Conservation (phyloP, 2,113 vertebrate species). For the Sinocyclocheilus maitianheensis region DNA sequence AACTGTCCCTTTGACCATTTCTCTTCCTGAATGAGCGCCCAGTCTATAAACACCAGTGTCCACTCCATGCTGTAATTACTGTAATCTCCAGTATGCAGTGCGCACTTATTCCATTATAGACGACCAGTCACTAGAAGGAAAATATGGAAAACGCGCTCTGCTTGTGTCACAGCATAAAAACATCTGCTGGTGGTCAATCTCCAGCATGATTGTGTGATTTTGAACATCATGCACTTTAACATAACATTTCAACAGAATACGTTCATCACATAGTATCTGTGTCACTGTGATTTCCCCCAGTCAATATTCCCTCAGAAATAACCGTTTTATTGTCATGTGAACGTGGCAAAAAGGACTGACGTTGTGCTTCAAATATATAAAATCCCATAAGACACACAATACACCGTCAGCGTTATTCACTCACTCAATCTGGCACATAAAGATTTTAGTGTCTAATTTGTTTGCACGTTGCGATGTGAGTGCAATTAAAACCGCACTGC, state of each 20-base stretch:
- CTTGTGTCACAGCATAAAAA: background rate
- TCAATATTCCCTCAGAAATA: background rate
- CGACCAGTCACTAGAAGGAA: slow-evolving; percentile 24
- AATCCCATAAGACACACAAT: background rate
- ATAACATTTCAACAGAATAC: background rate
- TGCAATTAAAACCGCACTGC: slow-evolving; percentile 31
- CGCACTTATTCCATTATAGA: slow-evolving; percentile 72
- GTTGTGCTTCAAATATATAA: background rate
- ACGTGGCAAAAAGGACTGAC: slow-evolving; percentile 34
- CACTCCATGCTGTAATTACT: slow-evolving; percentile 68
- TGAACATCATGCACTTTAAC: background rate
- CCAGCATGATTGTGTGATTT: background rate
- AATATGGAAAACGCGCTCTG: background rate
- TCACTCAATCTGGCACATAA: background rate
- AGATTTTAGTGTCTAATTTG: slow-evolving; percentile 1
- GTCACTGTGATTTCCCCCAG: no score
- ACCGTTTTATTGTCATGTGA: background rate
- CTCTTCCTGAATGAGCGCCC: background rate
- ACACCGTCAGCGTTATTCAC: background rate
- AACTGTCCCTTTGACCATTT: background rate
- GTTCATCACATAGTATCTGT: no score
- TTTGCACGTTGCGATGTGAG: slow-evolving; percentile 49
- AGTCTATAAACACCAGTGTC: slow-evolving; percentile 13
- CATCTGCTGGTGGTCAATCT: background rate
- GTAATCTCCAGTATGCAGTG: slow-evolving; percentile 71